Percentiles rank a stretch among this genome's conserved stretches.
Evolutionary conservation across 1,140 invertebrate genomes (phyloP).

Genomic region (Zaprionus kolodkinae): DNA sequence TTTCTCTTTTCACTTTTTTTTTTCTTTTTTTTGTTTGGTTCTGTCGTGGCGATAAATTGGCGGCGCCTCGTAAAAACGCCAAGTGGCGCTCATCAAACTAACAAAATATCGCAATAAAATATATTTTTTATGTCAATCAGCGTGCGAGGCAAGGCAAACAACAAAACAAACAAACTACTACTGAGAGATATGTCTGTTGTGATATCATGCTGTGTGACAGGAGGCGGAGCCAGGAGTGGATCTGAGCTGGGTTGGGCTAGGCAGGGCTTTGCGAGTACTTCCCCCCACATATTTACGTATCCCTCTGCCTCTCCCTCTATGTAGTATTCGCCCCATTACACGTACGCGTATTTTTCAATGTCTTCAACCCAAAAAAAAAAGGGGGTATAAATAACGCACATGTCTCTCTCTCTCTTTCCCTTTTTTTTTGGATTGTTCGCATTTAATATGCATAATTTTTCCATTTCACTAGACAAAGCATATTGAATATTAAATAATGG

Average conservation of each 20-base stretch:
- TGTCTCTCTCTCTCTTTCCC: slow-evolving; percentile 35
- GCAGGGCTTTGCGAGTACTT: background rate
- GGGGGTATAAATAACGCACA: slow-evolving; percentile 45
- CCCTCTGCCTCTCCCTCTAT: background rate
- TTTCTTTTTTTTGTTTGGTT: slow-evolving; percentile 38
- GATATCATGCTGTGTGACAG: background rate
- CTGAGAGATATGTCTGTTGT: slow-evolving; percentile 28
- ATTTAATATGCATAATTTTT: slow-evolving; percentile 82
- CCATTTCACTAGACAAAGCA: slow-evolving; percentile 76
- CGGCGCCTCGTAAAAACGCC: slow-evolving; percentile 55
- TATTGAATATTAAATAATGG: slow-evolving; percentile 81
- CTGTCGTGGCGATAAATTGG: slow-evolving; percentile 67
- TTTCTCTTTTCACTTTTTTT: slow-evolving; percentile 19
- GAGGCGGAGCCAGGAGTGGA: background rate
- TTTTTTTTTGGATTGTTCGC: slow-evolving; percentile 38
- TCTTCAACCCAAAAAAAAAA: slow-evolving; percentile 10
- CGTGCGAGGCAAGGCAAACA: slow-evolving; percentile 51
- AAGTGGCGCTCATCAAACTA: slow-evolving; percentile 67
- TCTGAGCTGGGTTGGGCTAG: background rate
- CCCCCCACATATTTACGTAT: slow-evolving; percentile 1
- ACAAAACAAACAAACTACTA: slow-evolving; percentile 42
- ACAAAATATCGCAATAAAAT: slow-evolving; percentile 74
- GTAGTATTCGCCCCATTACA: slow-evolving; percentile 5
- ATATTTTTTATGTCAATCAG: slow-evolving; percentile 75
- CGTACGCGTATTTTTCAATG: slow-evolving; percentile 58